Conservation (phyloP, 2,797 vertebrate genomes). For the Streptopelia turtur region DNA sequence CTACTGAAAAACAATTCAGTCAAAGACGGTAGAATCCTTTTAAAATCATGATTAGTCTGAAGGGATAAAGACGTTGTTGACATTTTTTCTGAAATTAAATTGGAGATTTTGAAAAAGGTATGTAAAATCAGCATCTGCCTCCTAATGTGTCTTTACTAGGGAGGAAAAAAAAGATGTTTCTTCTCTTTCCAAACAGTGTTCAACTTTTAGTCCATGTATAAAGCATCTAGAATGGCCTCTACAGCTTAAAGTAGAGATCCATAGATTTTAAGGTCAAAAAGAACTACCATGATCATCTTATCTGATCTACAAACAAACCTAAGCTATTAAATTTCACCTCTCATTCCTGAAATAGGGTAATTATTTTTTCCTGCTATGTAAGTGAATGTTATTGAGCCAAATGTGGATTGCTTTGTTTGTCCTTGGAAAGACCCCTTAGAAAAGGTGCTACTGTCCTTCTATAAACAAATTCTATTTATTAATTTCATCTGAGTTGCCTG, state of each 20-base stretch:
- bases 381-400: not conserved
- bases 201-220: not conserved
- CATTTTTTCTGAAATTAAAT: not conserved
- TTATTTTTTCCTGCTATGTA: conserved; percentile 27
- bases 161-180: not conserved
- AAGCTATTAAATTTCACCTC: conserved; percentile 4
- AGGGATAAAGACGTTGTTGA: not conserved
- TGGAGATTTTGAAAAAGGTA: not conserved
- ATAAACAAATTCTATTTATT: conserved; percentile 1
- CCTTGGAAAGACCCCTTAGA: conserved; percentile 43
- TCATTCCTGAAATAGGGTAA: not conserved
- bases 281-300: not conserved
- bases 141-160: not conserved
- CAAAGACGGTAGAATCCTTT: not conserved
- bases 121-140: not conserved
- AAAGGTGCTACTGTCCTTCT: not conserved
- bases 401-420: conserved; percentile 6
- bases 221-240: not conserved
- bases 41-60: not conserved
- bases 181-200: not conserved
- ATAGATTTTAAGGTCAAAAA: conserved; percentile 1
- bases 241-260: not conserved
- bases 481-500: not conserved
- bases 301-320: conserved; percentile 11
- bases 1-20: not conserved